Evolutionary conservation across 2,797 vertebrate genomes (phyloP), one percentile per base, ranked within the genome.

Genomic region (Myotis vivesi): DNA sequence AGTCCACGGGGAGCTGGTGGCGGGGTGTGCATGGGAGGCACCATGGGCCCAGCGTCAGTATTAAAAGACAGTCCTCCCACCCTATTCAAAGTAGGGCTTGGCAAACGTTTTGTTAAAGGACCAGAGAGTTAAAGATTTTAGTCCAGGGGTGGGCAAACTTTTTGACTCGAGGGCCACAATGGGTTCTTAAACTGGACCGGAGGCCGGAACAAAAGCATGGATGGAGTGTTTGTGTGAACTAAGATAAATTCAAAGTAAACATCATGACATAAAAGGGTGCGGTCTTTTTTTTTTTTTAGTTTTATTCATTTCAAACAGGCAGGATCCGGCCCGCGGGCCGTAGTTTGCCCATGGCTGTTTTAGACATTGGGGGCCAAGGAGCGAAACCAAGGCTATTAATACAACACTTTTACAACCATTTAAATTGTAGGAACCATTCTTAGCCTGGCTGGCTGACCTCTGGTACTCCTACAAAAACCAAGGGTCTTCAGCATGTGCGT

Each of bases 401-500:
- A 23, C 4, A 30, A 33, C 9, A 30, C 17, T 51, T 25, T 4
- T 0, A 17, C 5, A 41, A 20, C 11, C 46, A 23, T 49, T 64
- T 3, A 23, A 83, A 16, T 8, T 0, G 6, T 3, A 11, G 82
- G 33, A 30, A 10, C 41, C n/a, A 0, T 7, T 36, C 62, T 22
- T 20, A 5, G n/a, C 53, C 51, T 72, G 3, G 25, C 2, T 25
- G 2, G 22, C 59, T 12, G 36, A 7, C 23, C 6, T 5, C 7
- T 0, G 23, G 15, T 6, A 1, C 33, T 22, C 49, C 1, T 7
- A 11, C 2, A 5, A 33, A 55, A n/a, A 12, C 1, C 23, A 16
- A 57, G 23, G 0, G 19, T 28, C 22, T 8, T 4, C 3, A 5
- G 22, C 5, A 0, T 1, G 73, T 0, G 1, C 20, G 1, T 17